Conservation (phyloP, 2,113 vertebrate genomes). For the Calyptommatus sinebrachiatus region DNA sequence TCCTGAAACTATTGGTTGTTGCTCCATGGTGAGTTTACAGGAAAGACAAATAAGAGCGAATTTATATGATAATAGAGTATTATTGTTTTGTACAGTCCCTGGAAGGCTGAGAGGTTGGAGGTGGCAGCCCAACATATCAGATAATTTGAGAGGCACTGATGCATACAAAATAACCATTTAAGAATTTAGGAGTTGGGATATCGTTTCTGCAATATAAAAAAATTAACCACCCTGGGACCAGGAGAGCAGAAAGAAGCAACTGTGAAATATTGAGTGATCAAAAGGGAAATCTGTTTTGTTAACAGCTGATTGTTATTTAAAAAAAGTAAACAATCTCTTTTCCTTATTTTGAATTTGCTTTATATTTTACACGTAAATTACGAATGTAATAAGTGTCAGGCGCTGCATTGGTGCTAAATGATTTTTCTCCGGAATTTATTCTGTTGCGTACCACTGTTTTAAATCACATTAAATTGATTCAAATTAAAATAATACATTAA, state of each 20-base stretch:
- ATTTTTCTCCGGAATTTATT: not conserved
- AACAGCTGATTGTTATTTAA: not conserved
- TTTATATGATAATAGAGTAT: too few relatives aligned
- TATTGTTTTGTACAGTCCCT: too few relatives aligned
- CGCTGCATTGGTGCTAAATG: not conserved
- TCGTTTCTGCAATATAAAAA: slow-evolving; percentile 64
- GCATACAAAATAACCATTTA: slow-evolving; percentile 41
- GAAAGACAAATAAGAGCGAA: too few relatives aligned
- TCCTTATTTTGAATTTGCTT: slow-evolving; percentile 27
- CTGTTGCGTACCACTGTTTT: too few relatives aligned
- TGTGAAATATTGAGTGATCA: slow-evolving; percentile 11
- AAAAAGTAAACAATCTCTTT: not conserved
- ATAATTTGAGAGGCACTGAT: not conserved
- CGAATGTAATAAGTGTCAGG: not conserved
- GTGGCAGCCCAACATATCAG: too few relatives aligned
- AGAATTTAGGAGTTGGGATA: slow-evolving; percentile 47
- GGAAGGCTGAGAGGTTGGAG: too few relatives aligned
- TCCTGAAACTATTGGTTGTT: too few relatives aligned
- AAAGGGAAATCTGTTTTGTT: not conserved
- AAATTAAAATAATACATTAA: too few relatives aligned
- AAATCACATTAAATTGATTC: too few relatives aligned
- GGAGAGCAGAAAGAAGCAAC: slow-evolving; percentile 35
- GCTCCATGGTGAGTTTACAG: too few relatives aligned
- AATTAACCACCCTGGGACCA: slow-evolving; percentile 48
- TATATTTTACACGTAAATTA: slow-evolving; percentile 22